Base-by-base conservation (phyloP, 2,888 invertebrate genomes). In the Saturnia japonica region DNA sequence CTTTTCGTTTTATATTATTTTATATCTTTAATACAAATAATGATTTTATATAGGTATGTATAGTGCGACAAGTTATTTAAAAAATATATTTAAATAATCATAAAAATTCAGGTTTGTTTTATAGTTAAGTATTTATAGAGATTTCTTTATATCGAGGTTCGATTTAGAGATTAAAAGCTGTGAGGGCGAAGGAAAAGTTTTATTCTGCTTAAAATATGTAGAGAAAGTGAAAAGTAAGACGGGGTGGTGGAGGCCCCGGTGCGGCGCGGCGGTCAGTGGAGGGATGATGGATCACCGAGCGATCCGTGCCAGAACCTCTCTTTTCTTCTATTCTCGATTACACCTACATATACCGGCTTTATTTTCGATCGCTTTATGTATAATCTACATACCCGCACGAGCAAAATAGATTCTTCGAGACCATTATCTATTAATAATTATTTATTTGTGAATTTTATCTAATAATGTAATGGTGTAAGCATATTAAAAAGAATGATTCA, bases 151-250 rank as follows among this genome's bases (percentile, higher is more conserved):
- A 68, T 47, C 62, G 64, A 64, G n/a, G 71, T 68, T 62, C 64
- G 64, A 68, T 62, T 70, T 70, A 64, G 51, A 69, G 67, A 71
- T 66, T 66, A 69, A 69, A 70, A 69, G 67, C 69, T 40, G 54
- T 54, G 78, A 85, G 86, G 88, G 88, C 85, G 83, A 88, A 88
- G 88, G 84, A 88, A 92, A 94, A 93, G 89, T 93, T 94, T 93
- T 90, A 91, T 91, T 93, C 92, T 92, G 89, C 91, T 93, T 94
- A 92, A 94, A 94, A 94, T 94, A 94, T 94, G 94, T 94, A 94
- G 94, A 93, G 94, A 91, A 92, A 93, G 94, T 92, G 94, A 91
- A 94, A 92, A 94, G 91, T 92, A 91, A 91, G 90, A 88, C 88
- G 85, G 87, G 85, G 85, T 86, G 81, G 83, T 75, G 81, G 80